Evolutionary conservation across 2,113 vertebrate genomes (phyloP), one percentile per base, ranked within the genome.

Genomic region (Nannospalax galili): DNA sequence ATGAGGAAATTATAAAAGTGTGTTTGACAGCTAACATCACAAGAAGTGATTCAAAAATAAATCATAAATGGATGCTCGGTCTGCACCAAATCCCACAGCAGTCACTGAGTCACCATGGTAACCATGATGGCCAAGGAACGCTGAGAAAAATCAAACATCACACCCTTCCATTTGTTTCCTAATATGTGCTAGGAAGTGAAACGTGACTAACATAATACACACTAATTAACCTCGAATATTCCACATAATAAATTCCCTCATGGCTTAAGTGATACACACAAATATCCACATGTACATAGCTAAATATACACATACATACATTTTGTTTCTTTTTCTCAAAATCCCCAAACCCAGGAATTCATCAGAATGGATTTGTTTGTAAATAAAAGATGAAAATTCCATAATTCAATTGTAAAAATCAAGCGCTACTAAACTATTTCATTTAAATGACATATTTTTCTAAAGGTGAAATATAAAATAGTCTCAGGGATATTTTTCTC

Each of bases 71-170:
- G 81, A 91, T 86, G 82, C 20, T 87, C 81, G 64, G 56, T 87
- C 56, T 94, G 88, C 17, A 79, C 42, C 73, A 91, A 91, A 91
- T 85, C 81, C 65, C 73, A 90, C 56, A 85, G 72, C 73, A 85
- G 40, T 94, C 32, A 62, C 35, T 80, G 48, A 72, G 56, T 91
- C n/a, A 73, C 88, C 81, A 94, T 94, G 93, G 93, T 91, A 94
- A 91, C 73, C 65, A 73, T 80, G 58, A 60, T 80, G 67, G 65
- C 93, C 48, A 78, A 70, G 72, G 52, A 73, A 94, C 80, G 56
- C 82, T 45, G 60, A 45, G 88, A 78, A 72, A 91, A 86, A 62
- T n/a, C 19, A 75, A 75, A 52, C 42, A 82, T 37, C n/a, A 94
- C 19, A 69, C 77, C 19, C 32, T 24, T 52, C 42, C 26, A 70